These are phyloP conservation scores for Oncorhynchus tshawytscha DNA, from an alignment of 2,113 vertebrate genomes.

Conservation along the genomic window DNA sequence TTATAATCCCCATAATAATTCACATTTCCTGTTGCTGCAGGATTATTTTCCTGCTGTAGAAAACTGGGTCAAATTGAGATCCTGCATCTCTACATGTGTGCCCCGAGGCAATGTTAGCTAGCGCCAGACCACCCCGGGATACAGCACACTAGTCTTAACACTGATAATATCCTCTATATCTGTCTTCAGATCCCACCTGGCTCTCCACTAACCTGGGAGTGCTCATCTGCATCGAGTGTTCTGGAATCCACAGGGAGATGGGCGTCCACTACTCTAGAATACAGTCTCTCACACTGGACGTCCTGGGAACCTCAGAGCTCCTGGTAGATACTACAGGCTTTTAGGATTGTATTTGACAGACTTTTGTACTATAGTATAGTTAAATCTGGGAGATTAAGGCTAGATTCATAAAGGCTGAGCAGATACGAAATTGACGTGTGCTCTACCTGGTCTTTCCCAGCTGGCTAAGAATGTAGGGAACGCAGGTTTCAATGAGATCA, in stretches of 20 bases:
- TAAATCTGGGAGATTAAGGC: too few species aligned
- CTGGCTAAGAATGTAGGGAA: slow-evolving; percentile 97
- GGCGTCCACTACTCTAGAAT: slow-evolving; percentile 98
- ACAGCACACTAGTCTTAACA: too few species aligned
- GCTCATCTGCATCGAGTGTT: slow-evolving; percentile 96
- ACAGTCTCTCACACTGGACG: slow-evolving; percentile 93
- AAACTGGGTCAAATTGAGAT: too few species aligned
- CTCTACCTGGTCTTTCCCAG: slow-evolving; percentile 57
- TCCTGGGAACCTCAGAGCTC: slow-evolving; percentile 94
- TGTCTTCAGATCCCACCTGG: slow-evolving; percentile 88
- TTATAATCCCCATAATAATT: too few species aligned
- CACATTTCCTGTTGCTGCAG: too few species aligned
- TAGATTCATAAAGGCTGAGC: background rate
- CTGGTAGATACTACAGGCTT: slow-evolving; percentile 76
- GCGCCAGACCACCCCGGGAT: too few species aligned
- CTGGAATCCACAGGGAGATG: slow-evolving; percentile 95
- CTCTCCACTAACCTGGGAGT: slow-evolving; percentile 96
- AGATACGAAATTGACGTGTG: background rate
- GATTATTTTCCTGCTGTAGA: too few species aligned
- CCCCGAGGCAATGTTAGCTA: too few species aligned
- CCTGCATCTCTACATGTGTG: too few species aligned
- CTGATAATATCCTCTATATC: background rate
- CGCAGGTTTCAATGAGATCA: slow-evolving; percentile 93
- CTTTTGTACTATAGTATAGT: background rate
- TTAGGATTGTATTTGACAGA: background rate